Conservation (phyloP, 35 echinoderm and acorn worm genomes). For the Ophiothrix spiculata region DNA sequence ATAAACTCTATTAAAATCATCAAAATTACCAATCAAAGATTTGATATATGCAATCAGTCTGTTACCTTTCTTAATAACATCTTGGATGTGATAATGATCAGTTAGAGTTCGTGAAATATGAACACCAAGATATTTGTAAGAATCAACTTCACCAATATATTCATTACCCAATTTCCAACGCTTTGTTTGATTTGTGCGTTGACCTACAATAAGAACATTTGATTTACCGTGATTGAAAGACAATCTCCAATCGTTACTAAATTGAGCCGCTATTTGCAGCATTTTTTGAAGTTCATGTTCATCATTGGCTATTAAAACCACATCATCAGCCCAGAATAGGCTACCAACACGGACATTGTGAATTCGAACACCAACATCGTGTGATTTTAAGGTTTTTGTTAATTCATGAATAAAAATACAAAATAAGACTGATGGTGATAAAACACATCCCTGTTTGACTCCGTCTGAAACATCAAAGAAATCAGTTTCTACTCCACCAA, state of each 20-base stretch:
- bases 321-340: not conserved
- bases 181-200: not conserved
- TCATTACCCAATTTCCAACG: not conserved
- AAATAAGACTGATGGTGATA: not conserved
- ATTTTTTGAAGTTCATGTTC: not conserved
- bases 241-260: not conserved
- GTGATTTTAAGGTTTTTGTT: not conserved
- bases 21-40: not conserved
- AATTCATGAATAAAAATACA: not conserved
- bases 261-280: not conserved
- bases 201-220: slow-evolving; percentile 5
- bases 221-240: not conserved
- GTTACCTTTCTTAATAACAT: not conserved
- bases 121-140: slow-evolving; percentile 1
- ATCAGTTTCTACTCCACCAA: not conserved
- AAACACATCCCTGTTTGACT: slow-evolving; percentile 1
- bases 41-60: not conserved
- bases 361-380: not conserved
- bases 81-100: not conserved
- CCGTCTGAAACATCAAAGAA: slow-evolving; percentile 7
- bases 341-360: not conserved
- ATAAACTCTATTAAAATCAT: slow-evolving; percentile 15
- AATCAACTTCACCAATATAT: not conserved
- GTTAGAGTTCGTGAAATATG: not conserved
- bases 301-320: not conserved